phyloP scores from a whole-genome alignment of 1,140 invertebrate genomes.

The Microplitis mediator region DNA sequence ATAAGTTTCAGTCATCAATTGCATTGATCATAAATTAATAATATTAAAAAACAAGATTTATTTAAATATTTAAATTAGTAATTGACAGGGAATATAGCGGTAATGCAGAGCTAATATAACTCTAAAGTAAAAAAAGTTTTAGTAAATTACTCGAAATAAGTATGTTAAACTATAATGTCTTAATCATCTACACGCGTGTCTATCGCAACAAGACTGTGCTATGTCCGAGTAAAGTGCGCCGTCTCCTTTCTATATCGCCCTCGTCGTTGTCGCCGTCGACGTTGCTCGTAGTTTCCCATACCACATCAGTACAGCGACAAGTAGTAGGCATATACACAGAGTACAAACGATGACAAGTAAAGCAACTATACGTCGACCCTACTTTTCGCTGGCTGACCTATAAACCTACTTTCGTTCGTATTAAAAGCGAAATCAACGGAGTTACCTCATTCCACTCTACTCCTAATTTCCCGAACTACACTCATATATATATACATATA shows the following conservation, averaged over 20 bases:
- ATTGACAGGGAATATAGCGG: too few relatives aligned
- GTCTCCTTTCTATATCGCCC: constrained; percentile 10
- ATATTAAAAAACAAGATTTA: too few relatives aligned
- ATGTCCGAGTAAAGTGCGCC: neutral
- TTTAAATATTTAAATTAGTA: too few relatives aligned
- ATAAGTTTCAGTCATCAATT: too few relatives aligned
- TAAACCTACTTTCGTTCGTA: constrained; percentile 35
- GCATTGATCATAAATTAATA: too few relatives aligned
- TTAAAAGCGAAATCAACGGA: constrained; percentile 37
- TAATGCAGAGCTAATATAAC: too few relatives aligned
- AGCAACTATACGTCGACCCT: constrained; percentile 20
- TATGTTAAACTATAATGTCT: neutral
- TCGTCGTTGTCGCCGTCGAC: too few relatives aligned
- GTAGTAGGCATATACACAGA: too few relatives aligned
- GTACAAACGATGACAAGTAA: constrained; percentile 1
- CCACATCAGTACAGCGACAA: too few relatives aligned
- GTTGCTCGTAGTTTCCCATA: neutral
- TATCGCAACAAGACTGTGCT: neutral
- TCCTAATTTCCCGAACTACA: constrained; percentile 27
- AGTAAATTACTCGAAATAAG: too few relatives aligned
- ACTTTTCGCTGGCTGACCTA: constrained; percentile 34
- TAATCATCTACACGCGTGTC: neutral
- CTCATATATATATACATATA: too few relatives aligned
- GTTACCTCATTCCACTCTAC: constrained; percentile 29
- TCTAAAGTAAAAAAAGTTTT: too few relatives aligned